Percentiles rank a stretch among this genome's conserved stretches.
Evolutionary conservation across 2,888 invertebrate species (phyloP).

Genomic region (Hetaerina titia): DNA sequence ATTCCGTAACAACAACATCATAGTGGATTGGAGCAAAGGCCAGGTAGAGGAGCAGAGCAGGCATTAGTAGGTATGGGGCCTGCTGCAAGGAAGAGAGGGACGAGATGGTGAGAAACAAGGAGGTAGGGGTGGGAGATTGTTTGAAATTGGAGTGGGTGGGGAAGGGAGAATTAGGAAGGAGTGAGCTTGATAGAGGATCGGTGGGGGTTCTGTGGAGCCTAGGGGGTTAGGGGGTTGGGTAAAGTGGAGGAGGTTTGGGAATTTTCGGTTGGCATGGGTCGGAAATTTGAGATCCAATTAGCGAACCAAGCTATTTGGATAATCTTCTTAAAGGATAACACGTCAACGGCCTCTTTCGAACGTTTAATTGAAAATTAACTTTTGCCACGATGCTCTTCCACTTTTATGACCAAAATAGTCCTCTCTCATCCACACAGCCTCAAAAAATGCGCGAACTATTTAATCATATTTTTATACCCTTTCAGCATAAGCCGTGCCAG

Average conservation of each 20-base stretch:
- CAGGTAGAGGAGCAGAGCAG: neutral
- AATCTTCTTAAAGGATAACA: constrained; percentile 65
- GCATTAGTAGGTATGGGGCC: neutral
- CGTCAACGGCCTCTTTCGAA: constrained; percentile 47
- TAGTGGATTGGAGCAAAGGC: neutral
- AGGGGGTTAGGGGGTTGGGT: neutral
- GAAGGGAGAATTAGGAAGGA: neutral
- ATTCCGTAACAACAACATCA: no score
- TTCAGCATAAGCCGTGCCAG: no score
- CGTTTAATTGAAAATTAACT: constrained; percentile 61
- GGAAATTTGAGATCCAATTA: constrained; percentile 46
- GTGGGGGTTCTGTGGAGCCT: no score
- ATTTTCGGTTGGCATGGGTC: neutral
- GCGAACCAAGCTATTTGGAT: constrained; percentile 53
- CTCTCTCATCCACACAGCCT: no score
- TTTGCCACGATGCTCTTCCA: constrained; percentile 30
- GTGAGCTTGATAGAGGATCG: no score
- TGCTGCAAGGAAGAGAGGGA: neutral
- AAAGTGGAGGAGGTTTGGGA: neutral
- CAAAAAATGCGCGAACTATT: no score
- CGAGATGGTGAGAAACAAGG: neutral
- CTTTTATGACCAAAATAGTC: neutral
- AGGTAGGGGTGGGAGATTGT: neutral
- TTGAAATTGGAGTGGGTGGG: neutral
- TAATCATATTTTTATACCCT: no score